Conservation (phyloP, 2,797 vertebrate genomes). For the Peromyscus melanophrys region DNA sequence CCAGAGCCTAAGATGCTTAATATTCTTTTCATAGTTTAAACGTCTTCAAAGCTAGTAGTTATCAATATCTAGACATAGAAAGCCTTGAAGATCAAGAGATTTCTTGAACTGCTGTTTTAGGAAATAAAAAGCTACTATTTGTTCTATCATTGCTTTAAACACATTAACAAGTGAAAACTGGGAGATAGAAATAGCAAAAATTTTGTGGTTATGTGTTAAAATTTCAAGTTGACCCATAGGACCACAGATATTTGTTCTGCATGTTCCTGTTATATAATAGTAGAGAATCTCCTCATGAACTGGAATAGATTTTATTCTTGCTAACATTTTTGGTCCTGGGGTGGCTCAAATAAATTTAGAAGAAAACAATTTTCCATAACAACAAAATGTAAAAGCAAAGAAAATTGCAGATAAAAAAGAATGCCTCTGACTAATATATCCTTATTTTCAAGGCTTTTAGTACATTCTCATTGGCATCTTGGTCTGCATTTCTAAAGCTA, state of each 20-base stretch:
- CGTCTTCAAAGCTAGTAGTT: background rate
- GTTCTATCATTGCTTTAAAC: background rate
- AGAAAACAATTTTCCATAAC: background rate
- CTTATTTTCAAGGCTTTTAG: background rate
- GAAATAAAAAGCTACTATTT: constrained; percentile 9
- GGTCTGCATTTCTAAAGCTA: background rate
- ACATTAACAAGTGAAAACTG: constrained; percentile 69
- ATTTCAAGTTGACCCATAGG: constrained; percentile 13
- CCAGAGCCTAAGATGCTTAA: background rate
- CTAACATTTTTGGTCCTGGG: background rate
- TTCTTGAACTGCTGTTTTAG: constrained; percentile 12
- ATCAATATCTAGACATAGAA: background rate
- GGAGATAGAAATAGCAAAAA: background rate
- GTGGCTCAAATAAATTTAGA: constrained; percentile 26
- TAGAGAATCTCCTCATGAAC: constrained; percentile 38
- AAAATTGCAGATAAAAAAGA: background rate
- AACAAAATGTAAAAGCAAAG: background rate
- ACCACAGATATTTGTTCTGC: background rate
- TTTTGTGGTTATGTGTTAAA: constrained; percentile 41
- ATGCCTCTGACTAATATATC: background rate
- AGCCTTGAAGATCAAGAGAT: background rate
- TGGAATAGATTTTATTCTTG: constrained; percentile 36
- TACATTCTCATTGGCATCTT: background rate
- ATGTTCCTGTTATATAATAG: constrained; percentile 11
- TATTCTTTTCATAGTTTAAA: background rate